Evolutionary conservation across 2,888 invertebrate species (phyloP).

Genomic region (Tethea ocularis): DNA sequence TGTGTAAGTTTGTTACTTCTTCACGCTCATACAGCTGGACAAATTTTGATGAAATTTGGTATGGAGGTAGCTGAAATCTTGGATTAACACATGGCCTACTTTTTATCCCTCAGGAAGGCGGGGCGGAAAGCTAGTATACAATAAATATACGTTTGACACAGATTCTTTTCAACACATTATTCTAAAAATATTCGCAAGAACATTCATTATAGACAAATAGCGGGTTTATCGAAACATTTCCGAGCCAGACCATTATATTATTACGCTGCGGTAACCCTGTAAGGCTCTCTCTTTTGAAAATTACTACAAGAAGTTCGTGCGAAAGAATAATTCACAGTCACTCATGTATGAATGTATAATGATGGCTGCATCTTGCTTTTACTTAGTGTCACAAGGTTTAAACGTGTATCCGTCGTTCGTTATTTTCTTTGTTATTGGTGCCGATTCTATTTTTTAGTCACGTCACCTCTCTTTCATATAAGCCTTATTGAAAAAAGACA

Average conservation of each 20-base stretch:
- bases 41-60: too few relatives aligned
- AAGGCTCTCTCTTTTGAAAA: constrained; percentile 67
- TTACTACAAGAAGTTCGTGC: constrained; percentile 59
- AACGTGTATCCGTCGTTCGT: not conserved
- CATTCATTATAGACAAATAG: not conserved
- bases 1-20: too few relatives aligned
- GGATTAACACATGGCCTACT: too few relatives aligned
- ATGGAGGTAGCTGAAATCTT: too few relatives aligned
- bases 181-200: not conserved
- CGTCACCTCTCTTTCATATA: too few relatives aligned
- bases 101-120: too few relatives aligned
- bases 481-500: too few relatives aligned
- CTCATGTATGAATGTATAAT: constrained; percentile 79
- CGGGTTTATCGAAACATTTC: constrained; percentile 40
- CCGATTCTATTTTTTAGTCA: too few relatives aligned
- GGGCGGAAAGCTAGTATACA: too few relatives aligned
- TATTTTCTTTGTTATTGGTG: not conserved
- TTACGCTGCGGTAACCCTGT: constrained; percentile 68
- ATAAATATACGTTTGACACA: too few relatives aligned
- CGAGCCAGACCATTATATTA: constrained; percentile 71
- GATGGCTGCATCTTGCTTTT: constrained; percentile 51
- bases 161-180: too few relatives aligned
- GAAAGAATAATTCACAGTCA: constrained; percentile 68
- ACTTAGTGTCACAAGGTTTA: constrained; percentile 16
- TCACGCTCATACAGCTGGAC: too few relatives aligned